Conservation (phyloP, 2,113 vertebrate species). For the Cacatua alba region DNA sequence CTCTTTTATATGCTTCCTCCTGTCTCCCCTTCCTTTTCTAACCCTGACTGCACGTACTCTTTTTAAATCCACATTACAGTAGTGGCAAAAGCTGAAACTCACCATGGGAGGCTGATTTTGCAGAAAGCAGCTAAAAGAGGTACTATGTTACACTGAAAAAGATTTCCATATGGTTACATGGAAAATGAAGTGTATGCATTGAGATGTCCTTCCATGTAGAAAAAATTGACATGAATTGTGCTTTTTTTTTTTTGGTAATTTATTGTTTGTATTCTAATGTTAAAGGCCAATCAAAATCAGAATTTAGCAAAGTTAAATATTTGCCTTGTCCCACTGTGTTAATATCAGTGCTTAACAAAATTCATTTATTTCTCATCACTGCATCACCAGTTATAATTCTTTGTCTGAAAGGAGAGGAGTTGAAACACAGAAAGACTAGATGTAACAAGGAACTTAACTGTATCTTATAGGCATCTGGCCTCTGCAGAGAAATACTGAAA, state of each 20-base stretch:
- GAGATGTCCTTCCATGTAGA: not conserved
- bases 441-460: not conserved
- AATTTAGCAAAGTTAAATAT: not conserved
- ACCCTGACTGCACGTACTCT: not conserved
- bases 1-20: not conserved
- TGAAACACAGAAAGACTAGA: not conserved
- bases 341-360: not conserved
- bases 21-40: not conserved
- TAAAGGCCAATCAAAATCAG: not conserved
- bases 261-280: not conserved
- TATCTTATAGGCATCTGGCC: not conserved
- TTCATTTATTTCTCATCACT: not conserved
- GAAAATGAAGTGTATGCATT: not conserved
- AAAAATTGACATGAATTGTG: not conserved
- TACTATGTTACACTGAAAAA: not conserved
- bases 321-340: not conserved
- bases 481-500: not conserved
- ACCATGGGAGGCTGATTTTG: not conserved
- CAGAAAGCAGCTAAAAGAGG: not conserved
- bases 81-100: not conserved
- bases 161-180: not conserved
- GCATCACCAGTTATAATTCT: not conserved
- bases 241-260: not conserved
- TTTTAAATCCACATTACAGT: not conserved
- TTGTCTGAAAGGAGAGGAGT: not conserved